A percentile compares a stretch with the other conserved stretches of the same genome.
Conservation (phyloP, 2,888 invertebrate genomes). For the Peribatodes rhomboidaria region DNA sequence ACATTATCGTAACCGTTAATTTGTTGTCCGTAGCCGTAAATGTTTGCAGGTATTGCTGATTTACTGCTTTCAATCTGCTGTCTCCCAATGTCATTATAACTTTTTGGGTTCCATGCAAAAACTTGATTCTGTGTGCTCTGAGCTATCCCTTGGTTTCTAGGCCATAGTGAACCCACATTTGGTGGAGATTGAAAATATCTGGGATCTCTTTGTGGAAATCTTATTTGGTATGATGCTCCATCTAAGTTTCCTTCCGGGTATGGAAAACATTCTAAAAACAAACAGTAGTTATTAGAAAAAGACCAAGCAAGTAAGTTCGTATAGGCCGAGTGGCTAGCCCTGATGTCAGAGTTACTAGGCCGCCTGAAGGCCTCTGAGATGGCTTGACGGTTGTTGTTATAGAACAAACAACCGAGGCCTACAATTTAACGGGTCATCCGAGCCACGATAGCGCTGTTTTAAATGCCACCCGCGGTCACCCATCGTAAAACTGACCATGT, state of each 20-base stretch:
- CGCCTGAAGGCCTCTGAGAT: too few relatives aligned
- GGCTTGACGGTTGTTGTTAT: too few relatives aligned
- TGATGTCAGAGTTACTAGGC: too few relatives aligned
- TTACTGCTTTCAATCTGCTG: neutral
- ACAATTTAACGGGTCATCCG: too few relatives aligned
- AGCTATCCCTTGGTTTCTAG: neutral
- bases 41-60: neutral
- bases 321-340: too few relatives aligned
- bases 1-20: slow-evolving; percentile 2
- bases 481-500: too few relatives aligned
- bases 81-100: neutral
- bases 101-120: neutral
- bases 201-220: neutral
- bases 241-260: neutral
- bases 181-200: neutral
- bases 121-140: neutral
- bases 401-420: too few relatives aligned
- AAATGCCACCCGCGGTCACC: too few relatives aligned
- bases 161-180: neutral
- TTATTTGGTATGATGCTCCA: neutral
- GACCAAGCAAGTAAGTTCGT: too few relatives aligned
- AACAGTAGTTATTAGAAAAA: neutral
- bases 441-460: too few relatives aligned
- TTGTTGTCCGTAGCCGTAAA: neutral
- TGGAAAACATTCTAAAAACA: slow-evolving; percentile 11